Evolutionary conservation across 2,888 invertebrate genomes (phyloP).

Genomic region (Rhodophaea formosa): DNA sequence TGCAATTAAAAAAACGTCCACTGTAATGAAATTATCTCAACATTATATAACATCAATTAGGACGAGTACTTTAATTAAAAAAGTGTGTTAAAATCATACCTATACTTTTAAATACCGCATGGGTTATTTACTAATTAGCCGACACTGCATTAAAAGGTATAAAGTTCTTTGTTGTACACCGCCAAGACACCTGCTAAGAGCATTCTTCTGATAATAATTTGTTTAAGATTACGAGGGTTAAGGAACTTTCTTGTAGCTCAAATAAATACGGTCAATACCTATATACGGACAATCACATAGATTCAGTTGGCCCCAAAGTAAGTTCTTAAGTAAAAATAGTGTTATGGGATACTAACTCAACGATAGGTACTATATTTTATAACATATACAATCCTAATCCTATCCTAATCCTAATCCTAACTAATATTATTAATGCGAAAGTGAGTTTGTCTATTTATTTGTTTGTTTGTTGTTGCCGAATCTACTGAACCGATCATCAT

Average conservation of each 20-base stretch:
- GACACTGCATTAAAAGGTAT: neutral
- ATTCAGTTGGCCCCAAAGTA: too few species aligned
- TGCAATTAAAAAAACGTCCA: neutral
- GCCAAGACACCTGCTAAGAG: slow-evolving; percentile 7
- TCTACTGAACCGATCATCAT: too few species aligned
- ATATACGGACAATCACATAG: too few species aligned
- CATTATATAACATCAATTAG: slow-evolving; percentile 3
- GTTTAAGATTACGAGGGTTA: slow-evolving; percentile 3
- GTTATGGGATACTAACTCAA: too few species aligned
- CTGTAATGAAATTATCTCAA: neutral
- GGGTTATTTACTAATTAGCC: slow-evolving; percentile 1
- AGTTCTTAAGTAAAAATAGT: too few species aligned
- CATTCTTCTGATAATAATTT: slow-evolving; percentile 1
- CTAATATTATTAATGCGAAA: too few species aligned
- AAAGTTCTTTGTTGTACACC: neutral
- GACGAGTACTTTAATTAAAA: slow-evolving; percentile 4
- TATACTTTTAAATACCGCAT: neutral
- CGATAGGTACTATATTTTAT: too few species aligned
- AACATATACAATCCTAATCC: too few species aligned
- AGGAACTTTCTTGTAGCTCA: neutral
- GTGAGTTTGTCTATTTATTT: too few species aligned
- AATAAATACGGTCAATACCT: too few species aligned
- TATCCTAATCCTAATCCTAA: too few species aligned
- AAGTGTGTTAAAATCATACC: slow-evolving; percentile 1
- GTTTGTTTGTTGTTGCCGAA: too few species aligned